Evolutionary conservation across 2,113 vertebrate genomes (phyloP).

Genomic region (Brienomyrus brachyistius): DNA sequence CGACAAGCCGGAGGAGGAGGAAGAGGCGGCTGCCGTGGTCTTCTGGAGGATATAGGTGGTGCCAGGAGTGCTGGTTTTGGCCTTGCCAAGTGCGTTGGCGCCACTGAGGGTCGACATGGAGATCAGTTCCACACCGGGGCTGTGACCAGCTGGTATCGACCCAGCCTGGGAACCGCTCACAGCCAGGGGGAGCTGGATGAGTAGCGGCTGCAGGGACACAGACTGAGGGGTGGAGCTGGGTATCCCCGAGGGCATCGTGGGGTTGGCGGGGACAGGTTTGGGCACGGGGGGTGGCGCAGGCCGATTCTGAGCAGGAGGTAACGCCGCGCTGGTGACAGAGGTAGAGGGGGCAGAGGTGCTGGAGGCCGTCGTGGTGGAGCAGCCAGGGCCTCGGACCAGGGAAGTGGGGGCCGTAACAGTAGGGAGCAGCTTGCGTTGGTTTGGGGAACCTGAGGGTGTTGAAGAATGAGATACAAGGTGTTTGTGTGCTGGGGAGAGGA

Average conservation of each 20-base stretch:
- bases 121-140: constrained; percentile 37
- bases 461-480: background rate
- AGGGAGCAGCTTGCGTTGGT: constrained; percentile 29
- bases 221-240: constrained; percentile 47
- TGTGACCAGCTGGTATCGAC: constrained; percentile 46
- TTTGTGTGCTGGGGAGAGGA: background rate
- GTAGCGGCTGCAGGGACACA: constrained; percentile 44
- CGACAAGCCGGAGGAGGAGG: constrained; percentile 33
- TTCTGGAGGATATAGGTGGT: constrained; percentile 62
- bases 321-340: constrained; percentile 33
- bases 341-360: constrained; percentile 47
- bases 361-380: constrained; percentile 51
- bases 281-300: constrained; percentile 33
- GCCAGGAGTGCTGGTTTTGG: constrained; percentile 55
- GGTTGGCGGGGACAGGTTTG: constrained; percentile 44
- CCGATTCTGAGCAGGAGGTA: constrained; percentile 52
- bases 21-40: constrained; percentile 29
- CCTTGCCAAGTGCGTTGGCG: constrained; percentile 49
- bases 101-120: constrained; percentile 56
- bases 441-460: constrained; percentile 22
- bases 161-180: constrained; percentile 55
- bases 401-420: constrained; percentile 32
- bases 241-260: constrained; percentile 36
- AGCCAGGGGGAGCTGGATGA: constrained; percentile 63
- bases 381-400: constrained; percentile 47